These are phyloP conservation scores for Sericinus montela DNA, from an alignment of 2,888 invertebrate species.

Conservation along the genomic window DNA sequence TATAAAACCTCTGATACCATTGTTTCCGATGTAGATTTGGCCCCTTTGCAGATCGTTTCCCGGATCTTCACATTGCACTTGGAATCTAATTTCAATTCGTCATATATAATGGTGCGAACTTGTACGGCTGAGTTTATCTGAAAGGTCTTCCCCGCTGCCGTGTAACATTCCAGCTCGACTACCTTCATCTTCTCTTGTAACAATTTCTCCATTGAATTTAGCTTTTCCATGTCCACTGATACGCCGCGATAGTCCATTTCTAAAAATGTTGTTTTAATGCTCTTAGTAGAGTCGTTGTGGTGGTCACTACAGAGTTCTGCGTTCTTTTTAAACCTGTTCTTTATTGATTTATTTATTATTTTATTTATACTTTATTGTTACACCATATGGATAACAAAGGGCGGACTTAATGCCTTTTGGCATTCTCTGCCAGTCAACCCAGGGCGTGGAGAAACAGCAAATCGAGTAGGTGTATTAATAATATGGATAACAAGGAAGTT, in stretches of 20 bases:
- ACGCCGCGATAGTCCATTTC: constrained; percentile 66
- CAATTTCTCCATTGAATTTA: constrained; percentile 51
- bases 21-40: constrained; percentile 67
- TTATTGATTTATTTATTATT: too few relatives aligned
- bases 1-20: constrained; percentile 51
- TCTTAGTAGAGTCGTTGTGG: too few relatives aligned
- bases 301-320: too few relatives aligned
- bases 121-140: constrained; percentile 62
- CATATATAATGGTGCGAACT: constrained; percentile 62
- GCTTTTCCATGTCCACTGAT: constrained; percentile 43
- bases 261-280: too few relatives aligned
- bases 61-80: constrained; percentile 51
- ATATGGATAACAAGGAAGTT: too few relatives aligned
- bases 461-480: too few relatives aligned
- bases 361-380: too few relatives aligned
- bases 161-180: constrained; percentile 54
- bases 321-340: too few relatives aligned
- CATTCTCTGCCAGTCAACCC: too few relatives aligned
- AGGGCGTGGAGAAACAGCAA: too few relatives aligned
- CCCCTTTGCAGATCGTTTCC: constrained; percentile 51
- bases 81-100: constrained; percentile 60
- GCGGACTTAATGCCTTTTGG: too few relatives aligned
- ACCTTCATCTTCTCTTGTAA: constrained; percentile 42
- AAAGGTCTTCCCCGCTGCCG: constrained; percentile 56
- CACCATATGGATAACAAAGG: too few relatives aligned